Evolutionary conservation across 2,113 vertebrate species (phyloP).

Genomic region (Proteles cristata): DNA sequence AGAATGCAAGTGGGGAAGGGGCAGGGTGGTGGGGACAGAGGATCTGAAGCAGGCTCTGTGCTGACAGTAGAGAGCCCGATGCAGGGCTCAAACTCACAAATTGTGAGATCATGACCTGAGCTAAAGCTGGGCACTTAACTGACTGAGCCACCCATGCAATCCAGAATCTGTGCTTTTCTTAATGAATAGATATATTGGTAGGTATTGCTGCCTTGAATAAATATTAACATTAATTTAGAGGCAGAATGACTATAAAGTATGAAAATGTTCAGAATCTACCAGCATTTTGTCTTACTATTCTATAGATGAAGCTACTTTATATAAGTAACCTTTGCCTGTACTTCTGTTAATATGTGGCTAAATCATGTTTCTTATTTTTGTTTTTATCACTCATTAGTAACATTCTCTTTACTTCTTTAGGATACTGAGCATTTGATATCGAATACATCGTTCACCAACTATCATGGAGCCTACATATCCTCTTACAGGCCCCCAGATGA

Average conservation of each 20-base stretch:
- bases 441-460: constrained; percentile 43
- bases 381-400: constrained; percentile 41
- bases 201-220: constrained; percentile 46
- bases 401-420: constrained; percentile 62
- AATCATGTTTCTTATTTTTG: constrained; percentile 1
- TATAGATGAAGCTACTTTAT: background rate
- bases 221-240: constrained; percentile 43
- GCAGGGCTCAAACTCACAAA: too few species aligned
- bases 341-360: constrained; percentile 62
- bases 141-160: too few species aligned
- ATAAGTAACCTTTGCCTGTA: constrained; percentile 33
- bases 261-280: constrained; percentile 47
- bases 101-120: too few species aligned
- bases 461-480: constrained; percentile 61
- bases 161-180: background rate
- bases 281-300: constrained; percentile 31
- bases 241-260: background rate
- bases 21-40: too few species aligned
- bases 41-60: too few species aligned
- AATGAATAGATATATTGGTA: background rate
- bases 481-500: constrained; percentile 61
- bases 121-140: too few species aligned
- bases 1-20: too few species aligned
- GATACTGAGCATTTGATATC: constrained; percentile 57
- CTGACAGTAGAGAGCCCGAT: too few species aligned